phyloP scores from a whole-genome alignment of 2,888 invertebrate species.

The Sesia apiformis region DNA sequence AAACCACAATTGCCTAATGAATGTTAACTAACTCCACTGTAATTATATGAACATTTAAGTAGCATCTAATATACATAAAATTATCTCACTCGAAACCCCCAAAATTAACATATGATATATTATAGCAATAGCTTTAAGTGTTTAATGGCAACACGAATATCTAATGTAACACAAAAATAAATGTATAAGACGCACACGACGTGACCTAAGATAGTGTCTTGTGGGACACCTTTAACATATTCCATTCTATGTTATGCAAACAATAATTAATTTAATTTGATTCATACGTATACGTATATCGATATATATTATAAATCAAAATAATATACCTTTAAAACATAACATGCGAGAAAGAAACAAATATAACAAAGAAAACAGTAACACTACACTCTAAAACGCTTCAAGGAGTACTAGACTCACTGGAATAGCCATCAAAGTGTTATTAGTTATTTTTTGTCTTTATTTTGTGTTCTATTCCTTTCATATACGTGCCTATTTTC shows the following conservation, averaged over 20 bases:
- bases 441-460: conserved; percentile 59
- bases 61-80: background rate
- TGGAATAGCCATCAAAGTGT: conserved; percentile 67
- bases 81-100: conserved; percentile 48
- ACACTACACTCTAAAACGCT: conserved; percentile 66
- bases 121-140: conserved; percentile 68
- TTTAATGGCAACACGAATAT: conserved; percentile 52
- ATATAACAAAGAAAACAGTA: conserved; percentile 31
- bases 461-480: conserved; percentile 45
- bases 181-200: background rate
- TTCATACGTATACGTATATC: conserved; percentile 46
- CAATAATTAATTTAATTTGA: background rate
- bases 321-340: background rate
- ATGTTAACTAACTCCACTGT: too few species aligned
- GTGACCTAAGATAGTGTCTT: conserved; percentile 26
- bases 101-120: conserved; percentile 19
- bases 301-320: conserved; percentile 30
- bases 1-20: too few species aligned
- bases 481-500: conserved; percentile 65
- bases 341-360: background rate
- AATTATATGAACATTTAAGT: too few species aligned
- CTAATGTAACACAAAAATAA: conserved; percentile 20
- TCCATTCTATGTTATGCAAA: conserved; percentile 6
- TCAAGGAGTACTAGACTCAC: conserved; percentile 69
- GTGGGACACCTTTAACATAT: conserved; percentile 35